Evolutionary conservation across 2,797 vertebrate species (phyloP), one percentile per base, ranked within the genome.

Genomic region (Orientallactaga sibirica): DNA sequence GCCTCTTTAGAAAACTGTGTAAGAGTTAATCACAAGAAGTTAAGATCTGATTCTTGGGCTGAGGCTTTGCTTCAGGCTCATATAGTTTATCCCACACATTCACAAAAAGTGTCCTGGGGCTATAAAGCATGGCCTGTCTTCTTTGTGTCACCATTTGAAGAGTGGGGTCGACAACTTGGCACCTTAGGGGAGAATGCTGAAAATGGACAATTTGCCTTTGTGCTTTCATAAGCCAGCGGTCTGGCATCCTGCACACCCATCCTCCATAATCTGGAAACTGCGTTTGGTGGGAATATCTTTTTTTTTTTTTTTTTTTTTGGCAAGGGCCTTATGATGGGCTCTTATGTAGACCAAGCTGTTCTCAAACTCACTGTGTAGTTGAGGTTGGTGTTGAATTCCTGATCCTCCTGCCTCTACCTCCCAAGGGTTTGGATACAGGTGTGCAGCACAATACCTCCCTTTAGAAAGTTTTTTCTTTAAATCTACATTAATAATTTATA

Each of bases 1-100:
- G 55, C 4, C 55, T 14, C 55, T 58, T 58, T 58, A 58, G 66
- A 5, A 2, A 18, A 24, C 43, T 76, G 64, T 27, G 48, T 22
- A n/a, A 20, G 52, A 78, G 19, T 78, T 33, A 29, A 25, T 62
- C n/a, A 4, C 1, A 78, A 61, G 11, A 58, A 58, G 55, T 16
- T 64, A 62, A 18, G 58, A 80, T 80, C 61, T 64, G 78, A 22
- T 33, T 37, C 55, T 61, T 80, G 78, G 58, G 58, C 7, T 80
- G 33, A 80, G 70, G 22, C 66, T 66, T 77, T 0, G 1, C 52
- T 29, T 8, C 25, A 15, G 25, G 20, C 25, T 24, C 37, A 18
- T 7, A 7, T 29, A 41, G 0, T 5, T 29, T 41, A 41, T 8
- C 24, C 5, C 5, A 24, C 1, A 10, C n/a, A 5, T 43, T 58